These are phyloP conservation scores for Eremophila alpestris DNA, from an alignment of 2,797 vertebrate species.

Conservation along the genomic window DNA sequence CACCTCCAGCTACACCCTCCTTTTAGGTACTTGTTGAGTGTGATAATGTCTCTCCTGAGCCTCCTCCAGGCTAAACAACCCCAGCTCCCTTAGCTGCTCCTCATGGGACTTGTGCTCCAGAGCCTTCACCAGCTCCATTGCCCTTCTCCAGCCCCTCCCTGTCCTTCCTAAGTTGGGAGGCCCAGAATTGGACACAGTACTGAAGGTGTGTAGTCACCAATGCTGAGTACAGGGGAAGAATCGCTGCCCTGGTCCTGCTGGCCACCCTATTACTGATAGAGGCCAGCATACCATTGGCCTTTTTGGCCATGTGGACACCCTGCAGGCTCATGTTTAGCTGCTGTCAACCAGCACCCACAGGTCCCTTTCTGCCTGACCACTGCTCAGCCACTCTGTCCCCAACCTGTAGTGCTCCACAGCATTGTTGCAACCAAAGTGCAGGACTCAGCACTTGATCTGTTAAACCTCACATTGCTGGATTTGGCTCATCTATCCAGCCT, in stretches of 20 bases:
- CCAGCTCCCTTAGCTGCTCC: background rate
- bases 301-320: background rate
- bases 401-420: background rate
- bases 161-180: background rate
- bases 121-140: background rate
- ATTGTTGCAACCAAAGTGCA: background rate
- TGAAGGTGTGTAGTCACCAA: no score
- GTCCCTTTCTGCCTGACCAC: background rate
- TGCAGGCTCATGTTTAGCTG: accelerated
- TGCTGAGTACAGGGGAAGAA: background rate
- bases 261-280: background rate
- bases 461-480: background rate
- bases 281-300: background rate
- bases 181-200: background rate
- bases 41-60: background rate
- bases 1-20: no score
- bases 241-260: background rate
- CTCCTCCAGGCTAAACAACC: background rate
- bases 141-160: background rate
- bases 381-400: background rate
- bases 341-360: background rate
- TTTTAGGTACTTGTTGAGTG: background rate
- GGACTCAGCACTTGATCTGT: accelerated
- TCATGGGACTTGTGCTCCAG: background rate
- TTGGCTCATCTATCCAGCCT: background rate